Evolutionary conservation across 2,113 vertebrate genomes (phyloP), one percentile per base, ranked within the genome.

Genomic region (Gambusia holbrooki): DNA sequence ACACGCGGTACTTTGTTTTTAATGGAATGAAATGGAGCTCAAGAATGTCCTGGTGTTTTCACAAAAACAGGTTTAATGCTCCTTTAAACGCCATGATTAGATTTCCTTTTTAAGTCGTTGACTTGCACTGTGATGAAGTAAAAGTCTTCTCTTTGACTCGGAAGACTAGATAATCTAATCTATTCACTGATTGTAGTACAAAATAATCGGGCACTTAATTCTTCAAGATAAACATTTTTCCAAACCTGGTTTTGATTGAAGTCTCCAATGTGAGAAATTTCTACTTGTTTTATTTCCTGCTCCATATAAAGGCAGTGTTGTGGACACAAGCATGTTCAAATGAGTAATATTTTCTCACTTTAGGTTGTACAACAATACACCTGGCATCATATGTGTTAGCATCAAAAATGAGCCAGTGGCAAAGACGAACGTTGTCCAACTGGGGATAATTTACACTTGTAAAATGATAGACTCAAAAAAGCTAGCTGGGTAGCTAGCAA

Each of bases 41-140:
- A 37, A 14, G 45, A 74, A 84, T 80, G 79, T 32, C 1, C 28
- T 14, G 8, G 17, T 25, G 5, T n/a, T 73, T 74, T 48, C 10
- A 13, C 58, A 32, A 60, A 63, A 81, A 76, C 75, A 42, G 74
- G 82, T 81, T 84, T 76, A 51, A 73, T 28, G 28, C 48, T 72
- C 28, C 63, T 29, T 64, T 69, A 58, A 58, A 3, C 25, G 10
- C 22, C 2, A n/a, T 8, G 48, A 4, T 54, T 42, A 42, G 2
- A 54, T 54, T 19, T 22, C 19, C 7, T 19, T 54, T 51, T 25
- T 3, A 25, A 25, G 6, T 54, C 2, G 22, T 54, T n/a, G 19
- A 54, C 69, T 51, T 35, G 12, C 6, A 27, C 4, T 28, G 0
- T 13, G 1, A 40, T 15, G 51, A 9, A 42, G 40, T 42, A 42